Conservation (phyloP, 2,888 invertebrate genomes). For the Acheta domesticus region DNA sequence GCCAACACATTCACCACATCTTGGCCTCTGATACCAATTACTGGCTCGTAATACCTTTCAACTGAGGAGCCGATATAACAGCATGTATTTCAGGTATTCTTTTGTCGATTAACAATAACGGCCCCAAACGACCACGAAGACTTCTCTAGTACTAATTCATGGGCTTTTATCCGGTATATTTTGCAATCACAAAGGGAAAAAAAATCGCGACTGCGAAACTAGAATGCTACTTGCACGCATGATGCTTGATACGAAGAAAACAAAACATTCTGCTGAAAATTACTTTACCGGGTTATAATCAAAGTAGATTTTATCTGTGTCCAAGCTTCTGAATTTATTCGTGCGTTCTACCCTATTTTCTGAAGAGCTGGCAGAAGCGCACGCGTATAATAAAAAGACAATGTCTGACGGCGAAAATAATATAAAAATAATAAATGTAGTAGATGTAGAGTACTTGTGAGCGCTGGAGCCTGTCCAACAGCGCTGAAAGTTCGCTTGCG, state of each 20-base stretch:
- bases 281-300: background rate
- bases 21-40: no score
- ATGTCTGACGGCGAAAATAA: background rate
- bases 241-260: background rate
- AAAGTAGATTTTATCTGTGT: background rate
- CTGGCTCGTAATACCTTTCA: no score
- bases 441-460: background rate
- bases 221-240: background rate
- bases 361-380: background rate
- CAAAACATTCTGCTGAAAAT: background rate
- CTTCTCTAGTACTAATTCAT: no score
- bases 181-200: background rate
- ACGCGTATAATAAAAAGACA: background rate
- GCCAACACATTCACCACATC: no score
- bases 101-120: no score
- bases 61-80: no score
- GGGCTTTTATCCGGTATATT: background rate
- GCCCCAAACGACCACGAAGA: no score
- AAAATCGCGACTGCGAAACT: background rate
- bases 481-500: background rate
- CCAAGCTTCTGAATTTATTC: background rate
- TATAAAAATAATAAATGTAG: slow-evolving; percentile 6
- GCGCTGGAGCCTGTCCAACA: background rate
- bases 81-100: no score
- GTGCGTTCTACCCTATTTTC: background rate